phyloP scores from a whole-genome alignment of 1,140 invertebrate genomes.

The Piezodorus guildinii region DNA sequence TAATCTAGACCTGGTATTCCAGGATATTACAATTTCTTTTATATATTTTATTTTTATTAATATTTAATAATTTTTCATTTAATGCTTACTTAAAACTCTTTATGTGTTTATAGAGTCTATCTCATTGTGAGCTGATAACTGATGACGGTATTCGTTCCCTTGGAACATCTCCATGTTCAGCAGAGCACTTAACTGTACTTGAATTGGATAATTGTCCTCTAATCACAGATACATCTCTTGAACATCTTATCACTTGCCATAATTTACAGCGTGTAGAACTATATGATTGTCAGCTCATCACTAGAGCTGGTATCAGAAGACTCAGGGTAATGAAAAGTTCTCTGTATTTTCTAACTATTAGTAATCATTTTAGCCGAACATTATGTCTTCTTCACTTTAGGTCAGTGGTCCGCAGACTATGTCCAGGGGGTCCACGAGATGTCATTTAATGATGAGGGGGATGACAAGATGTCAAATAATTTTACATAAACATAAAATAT shows the following conservation, averaged over 20 bases:
- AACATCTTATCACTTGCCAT: conserved; percentile 87
- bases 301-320: conserved; percentile 87
- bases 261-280: conserved; percentile 93
- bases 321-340: conserved; percentile 54
- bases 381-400: too few species aligned
- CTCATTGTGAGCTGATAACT: conserved; percentile 96
- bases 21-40: too few species aligned
- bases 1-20: too few species aligned
- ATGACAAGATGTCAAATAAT: too few species aligned
- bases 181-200: conserved; percentile 80
- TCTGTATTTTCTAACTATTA: background rate
- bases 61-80: too few species aligned
- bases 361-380: background rate
- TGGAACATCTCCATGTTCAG: conserved; percentile 80
- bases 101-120: conserved; percentile 50
- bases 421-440: too few species aligned
- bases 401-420: too few species aligned
- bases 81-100: too few species aligned
- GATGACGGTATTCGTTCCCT: conserved; percentile 94
- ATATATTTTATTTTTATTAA: too few species aligned
- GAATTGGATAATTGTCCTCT: conserved; percentile 98
- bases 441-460: too few species aligned
- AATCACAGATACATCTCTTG: conserved; percentile 94
- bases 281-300: conserved; percentile 98
- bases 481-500: too few species aligned